Evolutionary conservation across 2,797 vertebrate genomes (phyloP), one percentile per base, ranked within the genome.

Genomic region (Mico argentatus): DNA sequence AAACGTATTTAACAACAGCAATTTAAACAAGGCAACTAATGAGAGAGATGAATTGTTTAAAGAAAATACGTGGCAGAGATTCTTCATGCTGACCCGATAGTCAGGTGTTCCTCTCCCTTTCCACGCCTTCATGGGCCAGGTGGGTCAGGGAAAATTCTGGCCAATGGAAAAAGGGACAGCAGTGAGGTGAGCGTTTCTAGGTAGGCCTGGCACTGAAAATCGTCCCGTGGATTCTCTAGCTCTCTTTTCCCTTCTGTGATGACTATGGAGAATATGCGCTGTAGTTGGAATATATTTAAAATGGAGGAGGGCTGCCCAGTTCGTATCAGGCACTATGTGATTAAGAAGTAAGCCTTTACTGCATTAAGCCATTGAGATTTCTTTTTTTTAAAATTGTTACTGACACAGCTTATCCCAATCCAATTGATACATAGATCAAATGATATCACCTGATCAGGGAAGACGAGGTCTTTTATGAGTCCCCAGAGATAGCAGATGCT

Each of bases 331-430:
- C 50, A 77, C 44, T 81, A 75, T 61, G 24, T 50, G 27, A 84
- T 70, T 80, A 94, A 96, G 93, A 97, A 96, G 59, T 55, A 80
- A 95, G 22, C 22, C 26, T 72, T 79, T 39, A 50, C 39, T 80
- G n/a, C 39, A 44, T 11, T 33, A 90, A 82, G 9, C 50, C 61
- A 89, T 59, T 70, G 75, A 76, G 46, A 84, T 80, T 88, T 83
- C 50, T 77, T 55, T 5, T 80, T 96, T 55, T 55, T 55, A 8
- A 8, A 86, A 48, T n/a, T 91, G n/a, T 88, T 92, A 52, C 27
- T 55, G 14, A 80, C 73, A 88, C 95, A 79, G 48, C 19, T 8
- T 87, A 19, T 77, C 44, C 15, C 79, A 90, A 83, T 61, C 61
- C 59, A 79, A 52, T 73, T 82, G 88, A 96, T 6, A 73, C 12